These are phyloP conservation scores for Volucella inanis DNA, from an alignment of 2,888 invertebrate genomes.

Conservation along the genomic window DNA sequence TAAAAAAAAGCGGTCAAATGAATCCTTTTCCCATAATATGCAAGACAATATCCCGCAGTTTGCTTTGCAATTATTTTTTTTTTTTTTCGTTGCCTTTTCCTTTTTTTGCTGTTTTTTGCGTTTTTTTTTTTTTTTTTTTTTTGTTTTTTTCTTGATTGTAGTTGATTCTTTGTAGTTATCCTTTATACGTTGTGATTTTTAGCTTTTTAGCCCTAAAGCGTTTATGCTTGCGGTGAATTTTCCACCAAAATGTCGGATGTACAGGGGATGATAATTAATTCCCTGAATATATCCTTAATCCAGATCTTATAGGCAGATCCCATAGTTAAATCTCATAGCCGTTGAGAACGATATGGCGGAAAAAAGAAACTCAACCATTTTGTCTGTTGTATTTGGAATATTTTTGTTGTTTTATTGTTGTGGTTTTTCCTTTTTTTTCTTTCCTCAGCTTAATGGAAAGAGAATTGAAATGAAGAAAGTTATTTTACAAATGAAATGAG, in stretches of 20 bases:
- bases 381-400: too few species aligned
- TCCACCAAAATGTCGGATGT: background rate
- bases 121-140: background rate
- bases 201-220: constrained; percentile 48
- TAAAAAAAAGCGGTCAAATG: constrained; percentile 26
- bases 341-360: constrained; percentile 2
- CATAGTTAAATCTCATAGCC: background rate
- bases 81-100: background rate
- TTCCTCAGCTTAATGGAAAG: constrained; percentile 23
- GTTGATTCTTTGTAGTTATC: constrained; percentile 50
- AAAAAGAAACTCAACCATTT: too few species aligned
- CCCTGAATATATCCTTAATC: constrained; percentile 1
- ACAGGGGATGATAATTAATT: constrained; percentile 48
- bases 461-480: constrained; percentile 15
- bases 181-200: constrained; percentile 36
- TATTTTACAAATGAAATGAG: constrained; percentile 33
- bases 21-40: constrained; percentile 37
- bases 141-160: constrained; percentile 10
- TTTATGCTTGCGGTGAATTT: constrained; percentile 52
- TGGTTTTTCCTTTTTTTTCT: background rate
- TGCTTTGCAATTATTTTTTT: constrained; percentile 36
- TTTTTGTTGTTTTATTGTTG: background rate
- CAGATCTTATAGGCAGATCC: too few species aligned
- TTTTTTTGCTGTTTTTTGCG: too few species aligned
- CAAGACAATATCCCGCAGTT: constrained; percentile 21